Conservation (phyloP, 2,113 vertebrate species). For the Antechinus flavipes region DNA sequence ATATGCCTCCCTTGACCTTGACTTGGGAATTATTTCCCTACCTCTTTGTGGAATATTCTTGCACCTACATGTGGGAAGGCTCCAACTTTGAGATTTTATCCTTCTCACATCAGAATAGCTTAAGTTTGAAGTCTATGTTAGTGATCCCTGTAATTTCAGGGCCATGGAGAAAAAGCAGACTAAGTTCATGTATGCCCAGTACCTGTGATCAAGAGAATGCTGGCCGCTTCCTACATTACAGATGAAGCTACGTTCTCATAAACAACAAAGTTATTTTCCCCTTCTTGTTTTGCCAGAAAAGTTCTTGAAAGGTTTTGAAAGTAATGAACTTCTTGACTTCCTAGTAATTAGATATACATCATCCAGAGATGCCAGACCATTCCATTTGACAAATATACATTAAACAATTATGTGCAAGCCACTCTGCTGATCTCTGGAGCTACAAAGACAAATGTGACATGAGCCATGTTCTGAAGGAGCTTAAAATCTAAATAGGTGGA, state of each 20-base stretch:
- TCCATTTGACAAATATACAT: neutral
- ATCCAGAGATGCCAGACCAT: neutral
- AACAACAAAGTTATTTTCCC: neutral
- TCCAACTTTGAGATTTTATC: neutral
- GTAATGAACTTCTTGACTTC: neutral
- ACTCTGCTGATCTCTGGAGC: neutral
- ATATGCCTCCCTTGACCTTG: neutral
- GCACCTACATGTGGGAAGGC: neutral
- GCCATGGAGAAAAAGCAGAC: neutral
- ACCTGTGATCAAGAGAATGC: neutral
- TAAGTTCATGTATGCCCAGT: neutral
- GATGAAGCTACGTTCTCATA: neutral
- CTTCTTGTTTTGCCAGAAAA: neutral
- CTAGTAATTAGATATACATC: neutral
- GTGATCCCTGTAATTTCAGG: neutral
- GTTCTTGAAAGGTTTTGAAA: neutral
- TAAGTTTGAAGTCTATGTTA: neutral
- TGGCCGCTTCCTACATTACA: neutral
- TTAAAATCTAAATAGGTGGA: neutral
- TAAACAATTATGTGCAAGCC: neutral
- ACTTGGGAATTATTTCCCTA: neutral
- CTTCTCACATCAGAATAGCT: neutral
- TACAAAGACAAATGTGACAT: neutral
- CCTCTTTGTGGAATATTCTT: neutral
- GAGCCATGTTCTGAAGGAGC: neutral